Conservation (phyloP, 2,113 vertebrate genomes). For the Craseonycteris thonglongyai region DNA sequence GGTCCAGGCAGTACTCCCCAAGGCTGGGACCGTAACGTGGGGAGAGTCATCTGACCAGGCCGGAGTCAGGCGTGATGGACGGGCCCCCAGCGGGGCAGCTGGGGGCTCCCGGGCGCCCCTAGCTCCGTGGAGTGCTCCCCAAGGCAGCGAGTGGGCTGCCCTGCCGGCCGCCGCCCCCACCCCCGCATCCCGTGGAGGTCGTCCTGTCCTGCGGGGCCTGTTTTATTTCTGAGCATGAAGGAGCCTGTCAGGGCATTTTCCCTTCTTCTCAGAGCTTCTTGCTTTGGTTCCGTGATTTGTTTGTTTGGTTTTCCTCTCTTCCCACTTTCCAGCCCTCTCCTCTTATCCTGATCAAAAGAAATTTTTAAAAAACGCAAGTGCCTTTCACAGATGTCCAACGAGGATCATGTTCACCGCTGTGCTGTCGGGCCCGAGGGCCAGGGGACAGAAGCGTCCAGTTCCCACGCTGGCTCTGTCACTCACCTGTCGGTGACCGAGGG, state of each 20-base stretch:
- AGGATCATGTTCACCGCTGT: background rate
- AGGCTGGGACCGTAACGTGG: background rate
- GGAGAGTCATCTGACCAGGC: background rate
- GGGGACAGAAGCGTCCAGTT: background rate
- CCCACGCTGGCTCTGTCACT: background rate
- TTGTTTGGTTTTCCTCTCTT: background rate
- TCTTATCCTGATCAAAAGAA: background rate
- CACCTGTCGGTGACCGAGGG: fast-evolving
- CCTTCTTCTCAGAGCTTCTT: background rate
- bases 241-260: too few species aligned
- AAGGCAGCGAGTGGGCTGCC: background rate
- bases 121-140: background rate
- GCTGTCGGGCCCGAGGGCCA: background rate
- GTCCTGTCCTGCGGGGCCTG: background rate
- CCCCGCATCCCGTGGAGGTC: fast-evolving
- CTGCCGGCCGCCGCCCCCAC: fast-evolving
- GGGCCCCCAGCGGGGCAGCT: fast-evolving
- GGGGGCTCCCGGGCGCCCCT: background rate
- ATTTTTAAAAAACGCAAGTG: background rate
- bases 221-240: background rate
- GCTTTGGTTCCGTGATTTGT: background rate
- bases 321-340: background rate
- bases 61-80: background rate
- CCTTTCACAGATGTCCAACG: background rate
- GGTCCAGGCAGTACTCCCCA: fast-evolving